Base-by-base conservation (phyloP, 2,113 vertebrate genomes). In the Suncus etruscus region DNA sequence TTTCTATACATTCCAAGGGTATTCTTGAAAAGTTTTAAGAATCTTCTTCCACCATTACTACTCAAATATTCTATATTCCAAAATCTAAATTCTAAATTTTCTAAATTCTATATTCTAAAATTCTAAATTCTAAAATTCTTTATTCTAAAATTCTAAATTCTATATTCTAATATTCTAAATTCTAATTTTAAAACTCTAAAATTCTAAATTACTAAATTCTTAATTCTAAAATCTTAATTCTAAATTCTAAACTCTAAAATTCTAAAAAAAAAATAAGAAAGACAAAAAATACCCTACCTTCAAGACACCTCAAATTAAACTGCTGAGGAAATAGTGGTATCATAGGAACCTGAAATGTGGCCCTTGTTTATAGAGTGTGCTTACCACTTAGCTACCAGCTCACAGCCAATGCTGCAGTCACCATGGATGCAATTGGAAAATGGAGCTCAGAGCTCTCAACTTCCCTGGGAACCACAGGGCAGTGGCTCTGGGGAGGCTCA, bases 361-460 rank as follows among this genome's bases (percentile, higher is more conserved):
- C 4, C 20, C 1, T 47, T 15, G 58, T 25, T 27, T 45, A 27
- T 39, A 82, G 15, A 32, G 12, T 47, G 18, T 0, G 39, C 39
- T 39, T 39, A 39, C 8, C 48, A 11, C 16, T 32, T 12, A n/a
- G 76, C 27, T 3, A 14, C 58, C 63, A 54, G 61, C 48, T 29
- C 2, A 0, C 0, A 16, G 61, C n/a, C 73, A 4, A 18, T 14
- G 18, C 48, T 2, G 39, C 29, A 0, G 2, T 20, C 69, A 75
- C 25, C 66, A 54, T 9, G 8, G 14, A 18, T 7, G 14, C 31
- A 18, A 22, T 0, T 2, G 39, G 22, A 51, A 78, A 50, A 48
- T 2, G 9, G 1, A n/a, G 3, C 25, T 10, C 22, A 6, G 74
- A 61, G 58, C 51, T 51, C 83, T 51, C 27, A n/a, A 72, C 45